Conservation (phyloP, 1,140 invertebrate genomes). For the Heliothis virescens region DNA sequence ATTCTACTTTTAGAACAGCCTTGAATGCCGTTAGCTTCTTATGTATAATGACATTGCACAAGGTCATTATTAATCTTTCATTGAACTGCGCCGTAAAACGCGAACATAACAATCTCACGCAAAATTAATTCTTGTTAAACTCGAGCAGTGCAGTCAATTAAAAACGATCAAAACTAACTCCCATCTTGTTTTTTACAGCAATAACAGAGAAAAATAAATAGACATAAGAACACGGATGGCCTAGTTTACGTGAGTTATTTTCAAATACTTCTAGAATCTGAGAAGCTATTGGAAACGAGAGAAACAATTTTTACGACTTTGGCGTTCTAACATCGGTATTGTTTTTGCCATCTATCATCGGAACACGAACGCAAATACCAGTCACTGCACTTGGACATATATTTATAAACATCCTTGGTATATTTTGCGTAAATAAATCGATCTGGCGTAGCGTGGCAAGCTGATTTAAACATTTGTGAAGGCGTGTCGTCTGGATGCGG, state of each 20-base stretch:
- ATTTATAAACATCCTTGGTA: slow-evolving; percentile 45
- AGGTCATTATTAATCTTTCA: slow-evolving; percentile 58
- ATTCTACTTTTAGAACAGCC: slow-evolving; percentile 62
- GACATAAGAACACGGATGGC: slow-evolving; percentile 24
- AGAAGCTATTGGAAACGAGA: slow-evolving; percentile 8
- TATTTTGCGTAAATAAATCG: slow-evolving; percentile 38
- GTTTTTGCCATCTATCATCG: slow-evolving; percentile 21
- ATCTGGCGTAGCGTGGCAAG: slow-evolving; percentile 10
- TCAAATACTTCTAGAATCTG: slow-evolving; percentile 32
- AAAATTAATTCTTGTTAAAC: slow-evolving; percentile 16
- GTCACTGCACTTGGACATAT: slow-evolving; percentile 43
- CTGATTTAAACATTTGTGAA: slow-evolving; percentile 18
- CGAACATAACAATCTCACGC: slow-evolving; percentile 33
- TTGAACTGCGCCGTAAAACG: slow-evolving; percentile 38
- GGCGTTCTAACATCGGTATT: slow-evolving; percentile 23
- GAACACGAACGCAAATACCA: slow-evolving; percentile 21
- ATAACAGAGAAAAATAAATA: slow-evolving; percentile 8
- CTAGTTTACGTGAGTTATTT: slow-evolving; percentile 32
- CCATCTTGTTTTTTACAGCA: not conserved
- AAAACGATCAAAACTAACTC: slow-evolving; percentile 11
- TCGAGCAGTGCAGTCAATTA: slow-evolving; percentile 26
- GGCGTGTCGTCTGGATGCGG: slow-evolving; percentile 15
- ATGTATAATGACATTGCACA: slow-evolving; percentile 63
- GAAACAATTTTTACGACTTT: not conserved
- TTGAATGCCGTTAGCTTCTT: slow-evolving; percentile 64